A percentile compares a stretch with the other conserved stretches of the same genome.
Conservation (phyloP, 2,113 vertebrate genomes). For the Carollia perspicillata region DNA sequence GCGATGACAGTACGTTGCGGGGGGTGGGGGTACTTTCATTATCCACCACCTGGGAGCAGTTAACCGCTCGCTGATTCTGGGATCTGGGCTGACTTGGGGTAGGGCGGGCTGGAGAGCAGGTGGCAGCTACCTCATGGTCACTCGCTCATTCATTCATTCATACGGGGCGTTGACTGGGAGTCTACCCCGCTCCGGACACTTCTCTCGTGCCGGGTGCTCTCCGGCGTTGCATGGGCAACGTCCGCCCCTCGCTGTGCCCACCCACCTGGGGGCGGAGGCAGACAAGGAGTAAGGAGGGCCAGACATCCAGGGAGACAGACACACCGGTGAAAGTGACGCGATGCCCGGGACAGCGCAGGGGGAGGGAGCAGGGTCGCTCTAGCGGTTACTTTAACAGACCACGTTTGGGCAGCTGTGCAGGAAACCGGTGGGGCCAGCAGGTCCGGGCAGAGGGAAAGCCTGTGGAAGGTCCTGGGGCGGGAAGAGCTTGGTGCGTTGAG, state of each 20-base stretch:
- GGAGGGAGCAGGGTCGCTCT: no score
- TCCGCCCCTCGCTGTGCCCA: fast-evolving
- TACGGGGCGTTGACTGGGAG: not conserved
- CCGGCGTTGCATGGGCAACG: not conserved
- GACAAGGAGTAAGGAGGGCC: not conserved
- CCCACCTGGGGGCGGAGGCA: not conserved
- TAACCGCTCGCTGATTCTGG: not conserved
- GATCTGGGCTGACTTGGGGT: not conserved
- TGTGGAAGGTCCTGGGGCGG: not conserved
- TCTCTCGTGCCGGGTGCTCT: not conserved
- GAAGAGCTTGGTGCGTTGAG: not conserved
- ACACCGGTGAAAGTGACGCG: not conserved
- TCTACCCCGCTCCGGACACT: not conserved
- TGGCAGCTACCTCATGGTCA: not conserved
- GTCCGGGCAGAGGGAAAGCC: not conserved
- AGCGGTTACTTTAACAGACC: not conserved
- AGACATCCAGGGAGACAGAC: not conserved
- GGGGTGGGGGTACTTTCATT: not conserved
- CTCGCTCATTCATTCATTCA: not conserved
- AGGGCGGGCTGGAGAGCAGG: not conserved
- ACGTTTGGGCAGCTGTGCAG: not conserved
- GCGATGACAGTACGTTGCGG: not conserved
- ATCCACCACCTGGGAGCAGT: not conserved
- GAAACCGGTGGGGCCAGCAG: not conserved
- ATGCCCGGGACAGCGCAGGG: fast-evolving